Evolutionary conservation across 1,140 invertebrate genomes (phyloP).

Genomic region (Sitobion miscanthi): DNA sequence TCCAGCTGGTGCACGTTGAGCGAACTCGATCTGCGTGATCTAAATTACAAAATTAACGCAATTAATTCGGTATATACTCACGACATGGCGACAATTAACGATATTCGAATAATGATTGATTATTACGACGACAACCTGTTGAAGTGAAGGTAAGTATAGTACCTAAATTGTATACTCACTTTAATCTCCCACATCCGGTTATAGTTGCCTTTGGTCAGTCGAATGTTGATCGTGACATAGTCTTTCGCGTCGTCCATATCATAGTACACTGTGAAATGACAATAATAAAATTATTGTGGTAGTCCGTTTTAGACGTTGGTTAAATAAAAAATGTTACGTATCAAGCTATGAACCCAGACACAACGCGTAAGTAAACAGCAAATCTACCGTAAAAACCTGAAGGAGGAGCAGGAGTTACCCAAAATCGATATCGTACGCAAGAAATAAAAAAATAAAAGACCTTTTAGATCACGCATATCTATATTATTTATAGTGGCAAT

Average conservation of each 20-base stretch:
- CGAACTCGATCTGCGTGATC: slow-evolving; percentile 72
- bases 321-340: neutral
- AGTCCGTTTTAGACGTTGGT: neutral
- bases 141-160: neutral
- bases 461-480: neutral
- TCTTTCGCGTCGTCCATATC: slow-evolving; percentile 69
- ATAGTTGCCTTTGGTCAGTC: slow-evolving; percentile 67
- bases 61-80: neutral
- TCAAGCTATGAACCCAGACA: neutral
- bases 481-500: neutral
- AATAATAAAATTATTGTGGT: neutral
- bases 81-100: neutral
- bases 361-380: neutral
- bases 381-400: neutral
- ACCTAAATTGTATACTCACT: slow-evolving; percentile 62
- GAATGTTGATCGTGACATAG: slow-evolving; percentile 66
- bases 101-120: neutral
- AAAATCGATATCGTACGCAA: neutral
- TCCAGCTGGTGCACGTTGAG: slow-evolving; percentile 73
- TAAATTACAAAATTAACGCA: slow-evolving; percentile 56
- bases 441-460: neutral
- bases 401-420: neutral
- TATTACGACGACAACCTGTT: neutral
- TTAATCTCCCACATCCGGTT: slow-evolving; percentile 78
- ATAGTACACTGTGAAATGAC: slow-evolving; percentile 69